A percentile compares a stretch with the other conserved stretches of the same genome.
Evolutionary conservation across 2,797 vertebrate genomes (phyloP).

Genomic region (Poecilia gillii): DNA sequence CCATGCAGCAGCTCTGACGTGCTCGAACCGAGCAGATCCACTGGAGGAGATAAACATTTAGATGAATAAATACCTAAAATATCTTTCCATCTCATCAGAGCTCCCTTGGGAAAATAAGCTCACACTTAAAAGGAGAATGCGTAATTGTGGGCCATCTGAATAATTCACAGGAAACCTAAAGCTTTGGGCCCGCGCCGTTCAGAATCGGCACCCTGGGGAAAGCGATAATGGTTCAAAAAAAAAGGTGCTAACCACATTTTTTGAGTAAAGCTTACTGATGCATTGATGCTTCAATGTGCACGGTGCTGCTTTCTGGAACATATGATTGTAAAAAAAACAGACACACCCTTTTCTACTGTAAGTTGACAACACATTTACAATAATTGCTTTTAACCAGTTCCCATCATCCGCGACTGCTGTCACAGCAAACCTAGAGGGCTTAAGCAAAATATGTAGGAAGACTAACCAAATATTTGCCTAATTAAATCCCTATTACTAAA

Average conservation of each 20-base stretch:
- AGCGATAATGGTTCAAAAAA: conserved; percentile 51
- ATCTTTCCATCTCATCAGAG: conserved; percentile 8
- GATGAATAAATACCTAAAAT: conserved; percentile 15
- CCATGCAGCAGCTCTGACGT: conserved; percentile 84
- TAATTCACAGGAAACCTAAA: conserved; percentile 56
- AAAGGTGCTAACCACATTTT: conserved; percentile 75
- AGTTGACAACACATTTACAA: conserved; percentile 39
- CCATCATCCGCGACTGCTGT: neutral
- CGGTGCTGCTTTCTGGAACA: conserved; percentile 46
- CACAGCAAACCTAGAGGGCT: neutral
- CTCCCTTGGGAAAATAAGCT: conserved; percentile 46
- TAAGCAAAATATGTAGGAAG: neutral
- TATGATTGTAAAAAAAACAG: conserved; percentile 29
- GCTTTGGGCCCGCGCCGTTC: conserved; percentile 15
- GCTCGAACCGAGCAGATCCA: conserved; percentile 83
- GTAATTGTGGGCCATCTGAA: conserved; percentile 18
- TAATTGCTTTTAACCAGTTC: neutral
- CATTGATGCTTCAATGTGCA: conserved; percentile 54
- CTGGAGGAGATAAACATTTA: conserved; percentile 79
- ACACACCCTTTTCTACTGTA: conserved; percentile 60
- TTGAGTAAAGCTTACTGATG: conserved; percentile 53
- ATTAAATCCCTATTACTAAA: conserved; percentile 10
- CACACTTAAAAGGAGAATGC: conserved; percentile 31
- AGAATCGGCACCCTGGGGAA: conserved; percentile 52
- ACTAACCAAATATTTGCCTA: neutral